A percentile compares a stretch with the other conserved stretches of the same genome.
These are phyloP conservation scores for Formica selysi DNA, from an alignment of 1,140 invertebrate species.

Conservation along the genomic window DNA sequence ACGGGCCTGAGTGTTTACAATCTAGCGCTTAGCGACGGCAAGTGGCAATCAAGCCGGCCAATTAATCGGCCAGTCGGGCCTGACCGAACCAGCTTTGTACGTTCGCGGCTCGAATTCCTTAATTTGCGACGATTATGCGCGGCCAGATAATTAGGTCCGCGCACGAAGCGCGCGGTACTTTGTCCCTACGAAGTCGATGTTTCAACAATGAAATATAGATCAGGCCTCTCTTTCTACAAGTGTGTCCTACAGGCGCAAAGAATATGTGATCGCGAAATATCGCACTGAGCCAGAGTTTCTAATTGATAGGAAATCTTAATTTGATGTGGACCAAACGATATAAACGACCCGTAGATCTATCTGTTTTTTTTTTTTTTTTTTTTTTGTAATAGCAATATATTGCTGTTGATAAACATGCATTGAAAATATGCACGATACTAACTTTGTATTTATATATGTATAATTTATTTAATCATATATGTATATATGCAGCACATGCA, in stretches of 20 bases:
- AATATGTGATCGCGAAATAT: conserved; percentile 44
- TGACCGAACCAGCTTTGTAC: conserved; percentile 24
- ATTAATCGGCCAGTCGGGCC: conserved; percentile 74
- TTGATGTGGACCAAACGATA: conserved; percentile 19
- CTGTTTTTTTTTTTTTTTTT: conserved; percentile 7
- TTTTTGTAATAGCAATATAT: conserved; percentile 20
- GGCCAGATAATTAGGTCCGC: conserved; percentile 67
- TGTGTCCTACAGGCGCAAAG: neutral
- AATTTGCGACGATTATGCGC: conserved; percentile 75
- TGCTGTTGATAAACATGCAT: no score
- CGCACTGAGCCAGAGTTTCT: conserved; percentile 10
- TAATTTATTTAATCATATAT: conserved; percentile 13
- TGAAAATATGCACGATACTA: neutral
- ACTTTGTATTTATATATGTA: neutral
- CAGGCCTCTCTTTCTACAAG: neutral
- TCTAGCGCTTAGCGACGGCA: conserved; percentile 80
- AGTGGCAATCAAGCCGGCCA: conserved; percentile 79
- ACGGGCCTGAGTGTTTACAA: conserved; percentile 82
- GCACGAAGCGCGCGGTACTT: neutral
- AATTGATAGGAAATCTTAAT: conserved; percentile 42
- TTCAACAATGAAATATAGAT: conserved; percentile 23
- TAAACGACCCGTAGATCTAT: conserved; percentile 16
- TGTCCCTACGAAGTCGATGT: neutral
- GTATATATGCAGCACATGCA: no score
- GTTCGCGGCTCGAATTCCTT: conserved; percentile 70